A percentile compares a stretch with the other conserved stretches of the same genome.
Evolutionary conservation across 1,140 invertebrate genomes (phyloP).

Genomic region (Mycetomoellerius zeteki): DNA sequence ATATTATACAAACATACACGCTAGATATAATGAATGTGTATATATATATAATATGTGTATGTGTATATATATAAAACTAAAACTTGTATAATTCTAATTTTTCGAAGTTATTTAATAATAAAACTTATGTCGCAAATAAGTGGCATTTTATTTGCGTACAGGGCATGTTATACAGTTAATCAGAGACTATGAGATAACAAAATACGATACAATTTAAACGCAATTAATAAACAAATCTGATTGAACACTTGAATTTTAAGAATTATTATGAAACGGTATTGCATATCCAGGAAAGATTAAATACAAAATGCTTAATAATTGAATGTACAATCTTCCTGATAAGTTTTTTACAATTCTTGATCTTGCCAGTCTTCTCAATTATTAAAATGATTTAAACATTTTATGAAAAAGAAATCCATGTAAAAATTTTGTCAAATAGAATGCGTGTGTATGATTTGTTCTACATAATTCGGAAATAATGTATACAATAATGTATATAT

Average conservation of each 20-base stretch:
- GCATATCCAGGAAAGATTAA: conserved; percentile 40
- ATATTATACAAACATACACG: conserved; percentile 67
- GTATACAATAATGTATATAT: not conserved
- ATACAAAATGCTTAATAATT: conserved; percentile 36
- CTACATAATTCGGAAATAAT: conserved; percentile 21
- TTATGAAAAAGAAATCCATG: conserved; percentile 9
- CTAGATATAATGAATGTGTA: conserved; percentile 51
- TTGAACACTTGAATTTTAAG: conserved; percentile 41
- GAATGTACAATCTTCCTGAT: conserved; percentile 56
- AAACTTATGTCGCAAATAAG: conserved; percentile 26
- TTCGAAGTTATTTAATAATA: conserved; percentile 22
- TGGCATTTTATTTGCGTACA: conserved; percentile 24
- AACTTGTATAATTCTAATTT: conserved; percentile 12
- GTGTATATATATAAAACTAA: not conserved
- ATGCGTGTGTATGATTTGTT: conserved; percentile 23
- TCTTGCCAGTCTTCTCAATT: conserved; percentile 66
- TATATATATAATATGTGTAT: conserved; percentile 19
- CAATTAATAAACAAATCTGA: conserved; percentile 49
- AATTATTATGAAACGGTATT: conserved; percentile 48
- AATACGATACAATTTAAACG: conserved; percentile 25
- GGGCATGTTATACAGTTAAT: not conserved
- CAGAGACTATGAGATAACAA: conserved; percentile 39
- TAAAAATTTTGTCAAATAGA: conserved; percentile 31
- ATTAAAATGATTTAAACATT: conserved; percentile 55
- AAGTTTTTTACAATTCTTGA: conserved; percentile 58